phyloP scores from a whole-genome alignment of 2,797 vertebrate species.

The Halcyon smyrnensis region DNA sequence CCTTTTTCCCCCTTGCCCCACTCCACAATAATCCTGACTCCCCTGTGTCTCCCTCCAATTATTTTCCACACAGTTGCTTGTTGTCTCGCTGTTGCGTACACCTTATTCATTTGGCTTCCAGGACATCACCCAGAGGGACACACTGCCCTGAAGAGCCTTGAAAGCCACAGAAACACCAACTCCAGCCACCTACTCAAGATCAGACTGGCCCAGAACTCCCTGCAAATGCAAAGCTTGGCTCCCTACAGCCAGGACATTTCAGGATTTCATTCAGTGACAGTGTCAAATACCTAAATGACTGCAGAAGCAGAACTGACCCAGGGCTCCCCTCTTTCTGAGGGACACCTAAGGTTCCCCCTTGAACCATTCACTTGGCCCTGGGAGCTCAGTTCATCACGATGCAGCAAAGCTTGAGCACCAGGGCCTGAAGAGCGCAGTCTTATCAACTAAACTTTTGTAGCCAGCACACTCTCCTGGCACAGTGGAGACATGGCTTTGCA shows the following conservation, averaged over 20 bases:
- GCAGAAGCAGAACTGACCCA: background rate
- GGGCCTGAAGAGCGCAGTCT: background rate
- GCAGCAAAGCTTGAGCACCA: background rate
- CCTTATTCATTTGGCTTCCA: background rate
- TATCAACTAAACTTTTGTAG: background rate
- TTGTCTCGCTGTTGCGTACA: background rate
- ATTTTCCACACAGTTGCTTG: background rate
- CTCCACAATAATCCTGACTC: background rate
- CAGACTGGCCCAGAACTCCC: background rate
- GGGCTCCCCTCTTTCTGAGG: background rate
- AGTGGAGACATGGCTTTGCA: background rate
- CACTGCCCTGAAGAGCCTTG: background rate
- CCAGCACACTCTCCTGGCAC: constrained; percentile 64
- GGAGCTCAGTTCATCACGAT: background rate
- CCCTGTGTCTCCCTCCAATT: background rate
- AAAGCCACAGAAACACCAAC: background rate
- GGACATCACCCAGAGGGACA: background rate
- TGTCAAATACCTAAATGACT: background rate
- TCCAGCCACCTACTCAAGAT: background rate
- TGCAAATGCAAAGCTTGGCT: background rate
- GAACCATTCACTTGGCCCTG: accelerated
- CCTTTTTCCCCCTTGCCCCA: background rate
- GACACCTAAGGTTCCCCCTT: background rate
- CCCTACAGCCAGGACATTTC: background rate
- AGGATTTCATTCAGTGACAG: background rate